phyloP scores from a whole-genome alignment of 92 coral and sea anemone genomes.

The Metridium senile region DNA sequence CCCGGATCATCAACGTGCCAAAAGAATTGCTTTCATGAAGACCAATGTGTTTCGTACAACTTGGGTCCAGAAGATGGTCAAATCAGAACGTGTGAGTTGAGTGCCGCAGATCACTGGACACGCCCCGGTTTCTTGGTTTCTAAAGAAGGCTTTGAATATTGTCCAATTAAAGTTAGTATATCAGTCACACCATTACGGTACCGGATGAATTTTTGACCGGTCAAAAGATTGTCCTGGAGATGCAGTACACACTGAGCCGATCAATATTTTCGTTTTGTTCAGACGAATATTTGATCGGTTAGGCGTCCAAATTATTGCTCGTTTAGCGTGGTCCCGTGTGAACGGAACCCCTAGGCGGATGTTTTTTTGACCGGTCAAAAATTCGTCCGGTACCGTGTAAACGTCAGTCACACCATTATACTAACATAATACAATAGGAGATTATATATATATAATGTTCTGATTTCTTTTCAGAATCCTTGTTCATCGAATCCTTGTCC shows the following conservation, averaged over 20 bases:
- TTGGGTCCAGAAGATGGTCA: slow-evolving; percentile 27
- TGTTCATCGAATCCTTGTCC: slow-evolving; percentile 10
- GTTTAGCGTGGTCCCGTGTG: too few relatives aligned
- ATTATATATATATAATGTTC: not conserved
- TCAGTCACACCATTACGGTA: not conserved
- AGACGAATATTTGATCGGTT: too few relatives aligned
- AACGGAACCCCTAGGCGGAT: too few relatives aligned
- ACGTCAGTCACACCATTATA: not conserved
- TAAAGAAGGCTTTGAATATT: slow-evolving; percentile 19
- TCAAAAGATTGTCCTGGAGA: not conserved
- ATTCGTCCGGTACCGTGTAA: not conserved
- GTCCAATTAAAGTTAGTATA: slow-evolving; percentile 7
- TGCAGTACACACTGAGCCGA: too few relatives aligned
- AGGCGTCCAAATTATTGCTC: too few relatives aligned
- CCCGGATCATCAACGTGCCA: slow-evolving; percentile 5
- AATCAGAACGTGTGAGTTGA: slow-evolving; percentile 26
- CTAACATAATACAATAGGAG: not conserved
- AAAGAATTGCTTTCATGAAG: slow-evolving; percentile 3
- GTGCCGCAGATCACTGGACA: slow-evolving; percentile 10
- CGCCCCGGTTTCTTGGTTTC: slow-evolving; percentile 3
- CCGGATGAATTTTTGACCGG: not conserved
- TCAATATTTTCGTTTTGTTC: too few relatives aligned
- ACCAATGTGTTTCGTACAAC: slow-evolving; percentile 33
- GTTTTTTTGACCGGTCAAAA: not conserved
- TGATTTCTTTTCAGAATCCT: not conserved